Evolutionary conservation across 2,797 vertebrate species (phyloP).

Genomic region (Xenops minutus): DNA sequence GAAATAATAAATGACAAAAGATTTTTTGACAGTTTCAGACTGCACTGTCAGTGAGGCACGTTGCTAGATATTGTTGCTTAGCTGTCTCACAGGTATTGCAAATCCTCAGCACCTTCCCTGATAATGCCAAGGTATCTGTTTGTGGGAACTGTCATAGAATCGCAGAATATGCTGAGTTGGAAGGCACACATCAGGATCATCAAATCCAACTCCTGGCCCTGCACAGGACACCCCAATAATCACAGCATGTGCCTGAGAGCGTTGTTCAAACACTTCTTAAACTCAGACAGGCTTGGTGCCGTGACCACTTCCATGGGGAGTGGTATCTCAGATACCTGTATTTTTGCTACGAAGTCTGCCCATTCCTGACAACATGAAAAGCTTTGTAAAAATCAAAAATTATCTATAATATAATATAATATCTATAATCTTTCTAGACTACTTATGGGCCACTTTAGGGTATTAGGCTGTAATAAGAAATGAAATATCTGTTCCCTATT

Average conservation of each 20-base stretch:
- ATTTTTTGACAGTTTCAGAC: background rate
- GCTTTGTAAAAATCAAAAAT: background rate
- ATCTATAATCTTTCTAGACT: background rate
- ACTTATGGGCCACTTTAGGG: background rate
- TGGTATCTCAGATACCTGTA: background rate
- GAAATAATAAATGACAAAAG: background rate
- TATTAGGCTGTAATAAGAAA: background rate
- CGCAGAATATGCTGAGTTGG: background rate
- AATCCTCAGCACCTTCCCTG: background rate
- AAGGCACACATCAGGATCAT: background rate
- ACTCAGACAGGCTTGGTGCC: background rate
- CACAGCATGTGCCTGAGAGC: background rate
- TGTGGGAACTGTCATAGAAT: background rate
- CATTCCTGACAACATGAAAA: background rate
- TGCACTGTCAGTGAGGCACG: background rate
- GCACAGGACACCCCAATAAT: background rate
- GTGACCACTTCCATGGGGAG: too few relatives aligned
- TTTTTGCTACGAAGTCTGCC: background rate
- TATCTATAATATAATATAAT: background rate
- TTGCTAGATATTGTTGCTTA: background rate
- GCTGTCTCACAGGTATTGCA: background rate
- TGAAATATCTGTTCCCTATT: background rate
- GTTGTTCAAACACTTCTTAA: background rate
- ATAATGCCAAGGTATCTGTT: background rate
- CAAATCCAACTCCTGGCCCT: background rate